phyloP scores from a whole-genome alignment of 2,797 vertebrate genomes.

The Tokudaia tokunoshimensis region DNA sequence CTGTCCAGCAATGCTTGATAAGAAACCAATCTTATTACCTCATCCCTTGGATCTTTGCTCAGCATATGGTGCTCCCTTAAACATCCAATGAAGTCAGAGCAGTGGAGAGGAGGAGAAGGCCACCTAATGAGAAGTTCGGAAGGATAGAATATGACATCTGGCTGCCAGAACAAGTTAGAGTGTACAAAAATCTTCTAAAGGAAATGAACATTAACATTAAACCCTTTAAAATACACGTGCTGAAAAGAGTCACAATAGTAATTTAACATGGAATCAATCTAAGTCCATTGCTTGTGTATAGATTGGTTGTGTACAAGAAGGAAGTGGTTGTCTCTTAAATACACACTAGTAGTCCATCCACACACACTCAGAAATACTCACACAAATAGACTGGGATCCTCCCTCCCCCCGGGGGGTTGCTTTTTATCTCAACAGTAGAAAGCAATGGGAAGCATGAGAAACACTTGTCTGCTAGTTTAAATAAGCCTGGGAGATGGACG shows the following conservation, averaged over 20 bases:
- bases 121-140: constrained; percentile 77
- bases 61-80: constrained; percentile 60
- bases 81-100: constrained; percentile 57
- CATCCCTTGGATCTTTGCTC: constrained; percentile 68
- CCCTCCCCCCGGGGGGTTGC: neutral
- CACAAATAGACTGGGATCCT: constrained; percentile 3
- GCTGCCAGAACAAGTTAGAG: constrained; percentile 73
- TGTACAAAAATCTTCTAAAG: constrained; percentile 65
- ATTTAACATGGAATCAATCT: constrained; percentile 65
- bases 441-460: constrained; percentile 63
- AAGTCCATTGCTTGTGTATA: constrained; percentile 45
- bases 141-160: constrained; percentile 77
- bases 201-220: constrained; percentile 71
- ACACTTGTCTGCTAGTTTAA: constrained; percentile 75
- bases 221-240: constrained; percentile 64
- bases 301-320: constrained; percentile 47
- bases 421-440: constrained; percentile 39
- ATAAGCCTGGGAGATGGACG: constrained; percentile 65
- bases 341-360: neutral
- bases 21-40: constrained; percentile 61
- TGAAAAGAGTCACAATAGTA: constrained; percentile 62
- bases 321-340: constrained; percentile 47
- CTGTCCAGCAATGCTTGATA: constrained; percentile 37
- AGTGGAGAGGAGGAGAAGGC: constrained; percentile 69
- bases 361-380: neutral